These are phyloP conservation scores for Araneus ventricosus DNA, from an alignment of 1,140 invertebrate genomes.

Conservation along the genomic window DNA sequence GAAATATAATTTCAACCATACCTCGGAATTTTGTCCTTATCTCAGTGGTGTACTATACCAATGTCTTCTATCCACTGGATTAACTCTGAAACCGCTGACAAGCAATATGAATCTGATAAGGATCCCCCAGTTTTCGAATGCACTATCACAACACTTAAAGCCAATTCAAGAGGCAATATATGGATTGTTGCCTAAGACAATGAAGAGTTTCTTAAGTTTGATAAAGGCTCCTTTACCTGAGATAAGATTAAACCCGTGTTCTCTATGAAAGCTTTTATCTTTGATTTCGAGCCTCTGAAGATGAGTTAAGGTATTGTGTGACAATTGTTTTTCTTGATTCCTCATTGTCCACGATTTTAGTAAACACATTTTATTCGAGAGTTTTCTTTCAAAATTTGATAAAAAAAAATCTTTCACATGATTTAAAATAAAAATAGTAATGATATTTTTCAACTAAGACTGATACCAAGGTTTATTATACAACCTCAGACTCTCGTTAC, in stretches of 20 bases:
- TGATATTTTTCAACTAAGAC: too few relatives aligned
- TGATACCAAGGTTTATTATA: too few relatives aligned
- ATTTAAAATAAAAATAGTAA: background rate
- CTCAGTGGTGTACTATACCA: background rate
- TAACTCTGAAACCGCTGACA: background rate
- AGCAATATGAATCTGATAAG: background rate
- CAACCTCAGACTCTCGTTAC: too few relatives aligned
- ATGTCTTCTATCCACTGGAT: background rate
- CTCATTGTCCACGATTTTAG: background rate
- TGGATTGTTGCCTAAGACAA: constrained; percentile 17
- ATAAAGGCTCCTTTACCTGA: background rate
- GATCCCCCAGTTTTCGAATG: background rate
- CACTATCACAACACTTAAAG: background rate
- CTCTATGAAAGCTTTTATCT: background rate
- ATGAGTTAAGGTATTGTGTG: background rate
- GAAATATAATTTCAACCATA: background rate
- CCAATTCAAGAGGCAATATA: background rate
- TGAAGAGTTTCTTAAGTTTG: constrained; percentile 28
- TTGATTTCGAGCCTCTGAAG: background rate
- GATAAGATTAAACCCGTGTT: background rate
- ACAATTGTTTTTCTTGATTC: constrained; percentile 15
- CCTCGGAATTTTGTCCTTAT: background rate
- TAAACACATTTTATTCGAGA: constrained; percentile 13
- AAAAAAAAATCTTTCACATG: background rate
- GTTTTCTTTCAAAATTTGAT: background rate